Percentiles rank a stretch among this genome's conserved stretches.
These are phyloP conservation scores for Chinchilla lanigera DNA, from an alignment of 2,113 vertebrate genomes.

Conservation along the genomic window DNA sequence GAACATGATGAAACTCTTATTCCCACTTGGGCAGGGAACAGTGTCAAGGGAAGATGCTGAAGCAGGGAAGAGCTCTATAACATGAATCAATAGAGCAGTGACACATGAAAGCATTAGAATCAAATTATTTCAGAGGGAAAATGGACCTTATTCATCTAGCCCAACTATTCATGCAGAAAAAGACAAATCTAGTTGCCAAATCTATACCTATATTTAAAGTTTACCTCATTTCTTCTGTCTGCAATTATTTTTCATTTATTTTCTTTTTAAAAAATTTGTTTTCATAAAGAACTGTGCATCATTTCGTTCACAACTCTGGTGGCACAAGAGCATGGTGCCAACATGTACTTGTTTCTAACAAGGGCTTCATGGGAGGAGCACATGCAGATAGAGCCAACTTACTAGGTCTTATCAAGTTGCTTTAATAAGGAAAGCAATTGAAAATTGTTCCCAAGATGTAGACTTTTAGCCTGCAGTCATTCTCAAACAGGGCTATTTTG, in stretches of 20 bases:
- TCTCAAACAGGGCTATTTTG: background rate
- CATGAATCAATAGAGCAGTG: constrained; percentile 46
- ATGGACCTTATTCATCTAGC: background rate
- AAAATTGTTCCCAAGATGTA: background rate
- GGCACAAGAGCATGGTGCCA: no score
- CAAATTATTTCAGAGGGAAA: constrained; percentile 38
- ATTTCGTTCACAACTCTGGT: background rate
- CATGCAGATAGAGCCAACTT: background rate
- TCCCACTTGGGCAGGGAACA: background rate
- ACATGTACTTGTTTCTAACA: background rate
- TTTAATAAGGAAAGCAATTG: background rate
- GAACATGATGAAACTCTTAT: constrained; percentile 20
- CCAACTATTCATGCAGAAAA: background rate
- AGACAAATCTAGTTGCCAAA: constrained; percentile 24
- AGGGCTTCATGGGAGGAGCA: background rate
- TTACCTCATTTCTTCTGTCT: constrained; percentile 28
- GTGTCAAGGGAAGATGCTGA: background rate
- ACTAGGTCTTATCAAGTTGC: background rate
- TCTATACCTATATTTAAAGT: background rate
- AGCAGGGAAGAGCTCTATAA: background rate
- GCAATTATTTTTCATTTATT: background rate
- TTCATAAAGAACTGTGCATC: background rate
- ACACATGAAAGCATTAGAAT: constrained; percentile 26
- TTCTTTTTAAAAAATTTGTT: background rate
- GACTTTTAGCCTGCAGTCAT: background rate